Evolutionary conservation across 2,113 vertebrate species (phyloP), one percentile per base, ranked within the genome.

Genomic region (Pelobates fuscus): DNA sequence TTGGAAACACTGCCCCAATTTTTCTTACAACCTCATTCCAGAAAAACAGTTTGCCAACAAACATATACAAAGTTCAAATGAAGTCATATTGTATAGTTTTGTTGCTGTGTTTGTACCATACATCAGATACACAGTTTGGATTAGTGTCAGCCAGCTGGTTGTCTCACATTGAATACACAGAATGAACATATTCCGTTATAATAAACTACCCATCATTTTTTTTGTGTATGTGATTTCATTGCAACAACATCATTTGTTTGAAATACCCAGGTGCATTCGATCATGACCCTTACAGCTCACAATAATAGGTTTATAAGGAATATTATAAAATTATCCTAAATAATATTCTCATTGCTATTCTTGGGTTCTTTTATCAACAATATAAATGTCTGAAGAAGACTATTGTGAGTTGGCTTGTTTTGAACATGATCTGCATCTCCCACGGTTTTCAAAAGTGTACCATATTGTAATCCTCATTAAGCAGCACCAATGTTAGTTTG

Each of bases 21-120:
- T 74, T 44, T 74, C 52, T 43, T 49, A 66, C 18, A 55, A 37
- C 55, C 17, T 44, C 49, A 58, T 58, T 74, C 62, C 62, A 66
- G 60, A 74, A 65, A 27, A 32, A 20, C 44, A 20, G 62, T n/a
- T 8, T 74, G 71, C 71, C 71, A 74, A 46, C 41, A 74, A 74
- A 58, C n/a, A 44, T 44, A 74, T 21, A 65, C n/a, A 20, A 25
- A 66, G 54, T 64, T 58, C 49, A 27, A 24, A 24, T 44, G 32
- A 58, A 58, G 64, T 74, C 52, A 24, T 65, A 46, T 21, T n/a
- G 71, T 27, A 24, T 17, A 27, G 30, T 58, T 26, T 57, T 58
- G 49, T 55, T 57, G 29, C 26, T 66, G 65, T 65, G 49, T 55
- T 69, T 69, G 26, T 14, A 1, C n/a, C 17, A 55, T 69, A 66